Evolutionary conservation across 2,113 vertebrate genomes (phyloP).

Genomic region (Brachyistius frenatus): DNA sequence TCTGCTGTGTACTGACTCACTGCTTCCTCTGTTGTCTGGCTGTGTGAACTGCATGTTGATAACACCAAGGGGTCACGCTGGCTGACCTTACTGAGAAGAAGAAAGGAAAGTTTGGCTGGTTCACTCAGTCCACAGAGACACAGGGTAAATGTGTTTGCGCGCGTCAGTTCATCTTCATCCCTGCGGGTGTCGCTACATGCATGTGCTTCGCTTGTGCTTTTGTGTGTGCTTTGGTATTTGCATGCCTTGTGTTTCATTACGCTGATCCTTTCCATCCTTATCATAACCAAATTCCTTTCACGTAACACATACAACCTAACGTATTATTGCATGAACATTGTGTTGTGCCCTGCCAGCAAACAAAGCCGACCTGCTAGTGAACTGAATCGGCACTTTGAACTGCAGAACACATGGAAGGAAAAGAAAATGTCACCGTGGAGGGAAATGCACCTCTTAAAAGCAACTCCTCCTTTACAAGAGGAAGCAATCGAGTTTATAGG

Average conservation of each 20-base stretch:
- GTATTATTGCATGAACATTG: background rate
- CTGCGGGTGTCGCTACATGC: conserved; percentile 24
- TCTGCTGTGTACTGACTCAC: conserved; percentile 76
- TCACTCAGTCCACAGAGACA: conserved; percentile 94
- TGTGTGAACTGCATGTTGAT: conserved; percentile 90
- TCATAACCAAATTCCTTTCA: background rate
- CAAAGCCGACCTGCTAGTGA: background rate
- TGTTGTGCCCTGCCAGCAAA: background rate
- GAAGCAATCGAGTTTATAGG: no score
- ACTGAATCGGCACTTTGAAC: background rate
- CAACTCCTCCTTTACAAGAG: no score
- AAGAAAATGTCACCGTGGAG: no score
- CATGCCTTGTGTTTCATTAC: conserved; percentile 14
- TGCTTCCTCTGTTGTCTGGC: conserved; percentile 89
- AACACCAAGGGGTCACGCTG: conserved; percentile 93
- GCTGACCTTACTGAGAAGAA: conserved; percentile 97
- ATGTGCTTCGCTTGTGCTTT: conserved; percentile 40
- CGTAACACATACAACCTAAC: background rate
- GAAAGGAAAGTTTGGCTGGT: conserved; percentile 94
- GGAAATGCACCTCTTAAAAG: no score
- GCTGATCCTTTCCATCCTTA: conserved; percentile 11
- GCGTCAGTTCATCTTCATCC: conserved; percentile 35
- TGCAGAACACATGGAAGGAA: no score
- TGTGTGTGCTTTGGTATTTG: conserved; percentile 36
- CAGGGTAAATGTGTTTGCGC: conserved; percentile 88